phyloP scores from a whole-genome alignment of 2,888 invertebrate genomes.

The Drosophila birchii region DNA sequence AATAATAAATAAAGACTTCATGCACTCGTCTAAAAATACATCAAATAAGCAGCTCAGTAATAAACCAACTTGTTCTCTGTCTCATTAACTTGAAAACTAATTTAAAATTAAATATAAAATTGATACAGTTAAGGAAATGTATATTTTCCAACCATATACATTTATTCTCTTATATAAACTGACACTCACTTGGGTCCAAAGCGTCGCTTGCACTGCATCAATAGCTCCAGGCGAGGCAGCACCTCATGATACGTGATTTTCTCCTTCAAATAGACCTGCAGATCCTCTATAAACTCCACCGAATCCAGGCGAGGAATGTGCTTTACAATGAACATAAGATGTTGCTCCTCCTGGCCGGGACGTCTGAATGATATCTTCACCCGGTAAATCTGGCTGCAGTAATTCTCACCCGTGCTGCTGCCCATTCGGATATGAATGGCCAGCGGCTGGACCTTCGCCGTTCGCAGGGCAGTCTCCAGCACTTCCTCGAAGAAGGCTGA shows the following conservation, averaged over 20 bases:
- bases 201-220: conserved; percentile 78
- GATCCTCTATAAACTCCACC: conserved; percentile 78
- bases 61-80: neutral
- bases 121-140: too few species aligned
- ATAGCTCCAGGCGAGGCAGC: conserved; percentile 83
- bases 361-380: conserved; percentile 61
- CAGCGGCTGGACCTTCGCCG: conserved; percentile 53
- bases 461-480: conserved; percentile 72
- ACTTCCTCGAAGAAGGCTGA: conserved; percentile 74
- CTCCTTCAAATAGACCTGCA: conserved; percentile 85
- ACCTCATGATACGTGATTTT: conserved; percentile 82
- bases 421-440: conserved; percentile 64
- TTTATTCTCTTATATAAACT: too few species aligned
- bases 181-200: conserved; percentile 76
- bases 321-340: conserved; percentile 59
- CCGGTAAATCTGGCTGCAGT: conserved; percentile 82
- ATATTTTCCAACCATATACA: too few species aligned
- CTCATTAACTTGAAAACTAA: neutral
- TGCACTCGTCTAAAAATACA: too few species aligned
- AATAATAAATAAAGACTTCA: too few species aligned
- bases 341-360: neutral
- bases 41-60: neutral
- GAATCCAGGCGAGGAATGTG: conserved; percentile 64
- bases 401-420: conserved; percentile 81
- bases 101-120: too few species aligned